Evolutionary conservation across 2,797 vertebrate species (phyloP).

Genomic region (Muscicapa striata): DNA sequence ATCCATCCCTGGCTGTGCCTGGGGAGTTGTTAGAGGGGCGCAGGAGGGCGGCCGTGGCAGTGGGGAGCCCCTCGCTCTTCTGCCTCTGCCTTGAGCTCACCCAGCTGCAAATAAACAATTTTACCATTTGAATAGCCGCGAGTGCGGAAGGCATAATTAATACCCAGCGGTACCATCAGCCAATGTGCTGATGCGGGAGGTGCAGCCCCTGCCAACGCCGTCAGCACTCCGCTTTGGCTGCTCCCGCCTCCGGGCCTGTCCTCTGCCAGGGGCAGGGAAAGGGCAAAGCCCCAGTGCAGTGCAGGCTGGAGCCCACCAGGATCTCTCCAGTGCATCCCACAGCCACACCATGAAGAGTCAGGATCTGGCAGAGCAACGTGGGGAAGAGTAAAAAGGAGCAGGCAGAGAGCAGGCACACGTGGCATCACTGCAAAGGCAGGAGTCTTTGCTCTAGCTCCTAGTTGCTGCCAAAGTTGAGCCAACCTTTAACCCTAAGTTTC

Average conservation of each 20-base stretch:
- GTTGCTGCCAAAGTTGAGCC: neutral
- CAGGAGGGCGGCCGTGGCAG: neutral
- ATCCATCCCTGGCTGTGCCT: neutral
- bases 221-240: neutral
- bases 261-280: neutral
- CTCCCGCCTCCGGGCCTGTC: neutral
- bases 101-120: conserved; percentile 65
- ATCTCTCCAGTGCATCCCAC: accelerated
- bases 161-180: conserved; percentile 41
- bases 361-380: accelerated
- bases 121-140: conserved; percentile 58
- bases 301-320: neutral
- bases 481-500: neutral
- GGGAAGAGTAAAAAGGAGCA: neutral
- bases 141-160: conserved; percentile 62
- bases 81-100: conserved; percentile 47
- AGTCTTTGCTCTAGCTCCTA: neutral
- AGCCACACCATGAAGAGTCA: accelerated
- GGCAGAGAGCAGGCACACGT: accelerated
- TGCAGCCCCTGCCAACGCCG: conserved; percentile 37
- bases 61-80: neutral
- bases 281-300: neutral
- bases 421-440: neutral
- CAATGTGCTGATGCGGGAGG: conserved; percentile 50
- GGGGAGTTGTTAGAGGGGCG: neutral